A percentile compares a stretch with the other conserved stretches of the same genome.
Conservation (phyloP, 37 sponge, comb jelly and placozoan genomes). For the Halichondria panicea region DNA sequence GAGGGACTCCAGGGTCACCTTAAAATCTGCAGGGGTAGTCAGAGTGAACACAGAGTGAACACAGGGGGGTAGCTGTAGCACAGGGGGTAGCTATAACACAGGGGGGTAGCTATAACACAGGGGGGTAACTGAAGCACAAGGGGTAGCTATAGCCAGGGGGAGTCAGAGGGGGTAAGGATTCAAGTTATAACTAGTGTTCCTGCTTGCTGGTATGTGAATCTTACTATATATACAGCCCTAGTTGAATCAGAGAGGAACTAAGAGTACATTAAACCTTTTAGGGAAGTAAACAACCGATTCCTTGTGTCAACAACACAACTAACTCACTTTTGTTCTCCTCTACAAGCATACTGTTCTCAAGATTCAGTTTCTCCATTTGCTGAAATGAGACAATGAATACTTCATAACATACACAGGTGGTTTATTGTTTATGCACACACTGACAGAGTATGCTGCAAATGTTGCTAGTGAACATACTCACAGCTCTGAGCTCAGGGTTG, state of each 20-base stretch:
- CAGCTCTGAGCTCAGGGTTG: background rate
- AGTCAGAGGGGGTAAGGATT: too few species aligned
- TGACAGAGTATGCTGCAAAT: background rate
- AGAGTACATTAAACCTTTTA: too few species aligned
- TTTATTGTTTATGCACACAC: background rate
- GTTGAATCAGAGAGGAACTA: too few species aligned
- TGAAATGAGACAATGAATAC: conserved; percentile 3
- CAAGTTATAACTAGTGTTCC: too few species aligned
- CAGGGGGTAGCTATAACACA: too few species aligned
- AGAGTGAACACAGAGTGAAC: background rate
- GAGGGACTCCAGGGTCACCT: conserved; percentile 18
- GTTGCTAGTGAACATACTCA: conserved; percentile 13
- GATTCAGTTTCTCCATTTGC: conserved; percentile 51
- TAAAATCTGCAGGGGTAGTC: conserved; percentile 5
- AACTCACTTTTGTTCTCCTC: conserved; percentile 55
- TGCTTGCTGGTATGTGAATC: background rate
- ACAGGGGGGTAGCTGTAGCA: background rate
- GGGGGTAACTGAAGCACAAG: too few species aligned
- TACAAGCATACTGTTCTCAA: conserved; percentile 51
- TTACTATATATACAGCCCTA: background rate
- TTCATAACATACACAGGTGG: background rate
- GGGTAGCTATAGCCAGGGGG: too few species aligned
- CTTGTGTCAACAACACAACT: background rate
- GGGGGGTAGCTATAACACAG: too few species aligned
- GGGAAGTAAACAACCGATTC: too few species aligned